phyloP scores from a whole-genome alignment of 1,140 invertebrate genomes.

The Hylaeus anthracinus region DNA sequence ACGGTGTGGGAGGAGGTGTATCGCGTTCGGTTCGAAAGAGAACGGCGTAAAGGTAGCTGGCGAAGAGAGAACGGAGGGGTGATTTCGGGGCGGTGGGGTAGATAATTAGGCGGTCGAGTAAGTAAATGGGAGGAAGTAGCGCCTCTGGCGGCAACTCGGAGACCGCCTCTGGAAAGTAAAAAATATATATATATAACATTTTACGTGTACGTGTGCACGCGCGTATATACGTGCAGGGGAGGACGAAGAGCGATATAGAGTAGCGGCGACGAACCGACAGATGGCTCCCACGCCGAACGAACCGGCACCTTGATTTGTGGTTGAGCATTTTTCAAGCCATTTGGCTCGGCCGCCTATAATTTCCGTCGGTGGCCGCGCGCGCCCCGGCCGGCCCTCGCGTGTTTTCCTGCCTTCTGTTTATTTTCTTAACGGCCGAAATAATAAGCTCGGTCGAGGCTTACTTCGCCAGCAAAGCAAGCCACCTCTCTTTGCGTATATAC shows the following conservation, averaged over 20 bases:
- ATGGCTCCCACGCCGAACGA: conserved; percentile 74
- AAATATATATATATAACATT: neutral
- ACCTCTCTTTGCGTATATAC: conserved; percentile 10
- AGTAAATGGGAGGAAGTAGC: conserved; percentile 48
- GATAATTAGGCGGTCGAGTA: conserved; percentile 50
- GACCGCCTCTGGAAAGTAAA: conserved; percentile 43
- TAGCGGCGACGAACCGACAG: conserved; percentile 68
- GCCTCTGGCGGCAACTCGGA: conserved; percentile 34
- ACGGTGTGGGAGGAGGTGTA: neutral
- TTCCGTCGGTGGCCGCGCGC: conserved; percentile 66
- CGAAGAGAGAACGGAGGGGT: neutral
- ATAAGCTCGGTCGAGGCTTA: conserved; percentile 64
- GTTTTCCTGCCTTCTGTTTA: conserved; percentile 78
- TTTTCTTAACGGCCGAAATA: conserved; percentile 80
- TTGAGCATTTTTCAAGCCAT: conserved; percentile 79
- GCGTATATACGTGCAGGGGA: neutral
- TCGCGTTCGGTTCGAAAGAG: neutral
- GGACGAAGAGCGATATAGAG: conserved; percentile 31
- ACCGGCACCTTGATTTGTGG: conserved; percentile 79
- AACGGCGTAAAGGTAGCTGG: neutral
- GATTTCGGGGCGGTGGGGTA: conserved; percentile 6
- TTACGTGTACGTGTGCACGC: no score
- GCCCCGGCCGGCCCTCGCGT: conserved; percentile 57
- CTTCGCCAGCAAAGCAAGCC: conserved; percentile 18
- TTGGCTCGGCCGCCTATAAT: conserved; percentile 77